Conservation (phyloP, 2,113 vertebrate genomes). For the Prochilodus magdalenae region DNA sequence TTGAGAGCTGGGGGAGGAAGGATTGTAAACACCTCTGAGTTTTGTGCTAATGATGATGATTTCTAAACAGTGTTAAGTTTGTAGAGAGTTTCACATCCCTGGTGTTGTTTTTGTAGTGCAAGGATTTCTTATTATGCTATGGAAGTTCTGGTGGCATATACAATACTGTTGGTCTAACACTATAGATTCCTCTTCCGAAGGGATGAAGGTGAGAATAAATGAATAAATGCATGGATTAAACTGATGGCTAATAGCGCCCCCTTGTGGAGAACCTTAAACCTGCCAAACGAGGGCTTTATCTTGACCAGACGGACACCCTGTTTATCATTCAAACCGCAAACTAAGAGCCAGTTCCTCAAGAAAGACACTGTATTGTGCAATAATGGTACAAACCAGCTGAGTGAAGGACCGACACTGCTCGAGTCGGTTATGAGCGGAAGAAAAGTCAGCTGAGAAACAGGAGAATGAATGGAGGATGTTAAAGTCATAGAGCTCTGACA, state of each 20-base stretch:
- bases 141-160: neutral
- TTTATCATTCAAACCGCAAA: no score
- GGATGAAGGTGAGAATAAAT: neutral
- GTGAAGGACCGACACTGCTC: neutral
- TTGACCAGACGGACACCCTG: no score
- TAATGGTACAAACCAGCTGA: neutral
- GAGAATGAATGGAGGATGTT: slow-evolving; percentile 8
- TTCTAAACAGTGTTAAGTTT: neutral
- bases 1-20: neutral
- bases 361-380: neutral
- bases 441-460: neutral
- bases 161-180: neutral
- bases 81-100: neutral
- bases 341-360: no score
- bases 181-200: neutral
- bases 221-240: neutral
- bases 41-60: slow-evolving; percentile 1
- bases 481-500: neutral
- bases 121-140: neutral
- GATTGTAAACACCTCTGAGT: neutral
- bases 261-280: no score
- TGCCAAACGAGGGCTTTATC: no score
- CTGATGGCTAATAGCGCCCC: no score
- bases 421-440: neutral
- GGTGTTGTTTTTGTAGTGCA: neutral